These are phyloP conservation scores for Orestias chungarensis DNA, from an alignment of 2,797 vertebrate species.

Conservation along the genomic window DNA sequence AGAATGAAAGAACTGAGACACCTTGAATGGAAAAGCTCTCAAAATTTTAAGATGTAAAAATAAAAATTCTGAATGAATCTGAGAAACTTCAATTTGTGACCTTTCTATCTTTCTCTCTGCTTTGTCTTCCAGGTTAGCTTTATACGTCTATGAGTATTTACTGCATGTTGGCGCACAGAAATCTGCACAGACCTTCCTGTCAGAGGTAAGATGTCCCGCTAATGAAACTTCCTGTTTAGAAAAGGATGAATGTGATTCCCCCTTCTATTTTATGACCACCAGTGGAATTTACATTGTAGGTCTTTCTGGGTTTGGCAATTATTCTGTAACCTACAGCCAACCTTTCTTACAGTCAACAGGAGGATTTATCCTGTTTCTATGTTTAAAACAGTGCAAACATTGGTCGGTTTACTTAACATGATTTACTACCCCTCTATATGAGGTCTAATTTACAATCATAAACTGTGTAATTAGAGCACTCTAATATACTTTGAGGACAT, in stretches of 20 bases:
- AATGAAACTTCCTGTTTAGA: slow-evolving; percentile 57
- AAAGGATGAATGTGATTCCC: slow-evolving; percentile 53
- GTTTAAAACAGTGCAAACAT: slow-evolving; percentile 55
- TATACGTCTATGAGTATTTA: slow-evolving; percentile 96
- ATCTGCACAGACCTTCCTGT: slow-evolving; percentile 97
- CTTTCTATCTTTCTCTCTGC: slow-evolving; percentile 41
- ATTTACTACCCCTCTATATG: slow-evolving; percentile 53
- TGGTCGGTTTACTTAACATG: slow-evolving; percentile 40
- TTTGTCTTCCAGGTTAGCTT: slow-evolving; percentile 86
- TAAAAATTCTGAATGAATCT: neutral
- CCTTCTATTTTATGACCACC: slow-evolving; percentile 59
- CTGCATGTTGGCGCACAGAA: slow-evolving; percentile 95
- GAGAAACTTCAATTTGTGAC: slow-evolving; percentile 12
- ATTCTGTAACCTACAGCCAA: slow-evolving; percentile 5
- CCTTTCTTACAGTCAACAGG: slow-evolving; percentile 23
- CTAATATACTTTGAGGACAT: slow-evolving; percentile 44
- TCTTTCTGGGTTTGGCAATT: slow-evolving; percentile 44
- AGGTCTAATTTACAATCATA: slow-evolving; percentile 58
- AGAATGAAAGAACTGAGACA: slow-evolving; percentile 2
- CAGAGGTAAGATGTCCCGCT: slow-evolving; percentile 86
- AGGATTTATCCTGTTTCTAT: slow-evolving; percentile 45
- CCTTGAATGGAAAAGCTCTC: slow-evolving; percentile 4
- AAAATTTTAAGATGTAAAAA: slow-evolving; percentile 21
- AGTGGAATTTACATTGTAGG: slow-evolving; percentile 65
- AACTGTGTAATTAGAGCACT: slow-evolving; percentile 50